Base-by-base conservation (phyloP, 2,113 vertebrate species). In the Jacana jacana region DNA sequence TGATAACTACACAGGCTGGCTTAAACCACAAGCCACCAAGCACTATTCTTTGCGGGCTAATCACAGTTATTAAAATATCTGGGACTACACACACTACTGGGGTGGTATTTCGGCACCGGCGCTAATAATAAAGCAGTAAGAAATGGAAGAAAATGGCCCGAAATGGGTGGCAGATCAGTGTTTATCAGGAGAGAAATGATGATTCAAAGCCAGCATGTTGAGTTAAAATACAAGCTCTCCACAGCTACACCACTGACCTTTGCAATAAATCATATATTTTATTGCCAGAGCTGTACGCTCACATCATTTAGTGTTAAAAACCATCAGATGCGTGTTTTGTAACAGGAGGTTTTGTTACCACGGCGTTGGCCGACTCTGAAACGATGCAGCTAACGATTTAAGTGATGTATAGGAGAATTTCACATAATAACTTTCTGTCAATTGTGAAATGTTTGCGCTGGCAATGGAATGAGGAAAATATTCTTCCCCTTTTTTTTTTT, bases 231-330 rank as follows among this genome's bases (percentile, higher is more conserved):
- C 93, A 97, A 96, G 93, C 94, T 97, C 93, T 97, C 84, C 96
- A 92, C 60, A 89, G 81, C 90, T 97, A 97, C 77, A 70, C 20
- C 58, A 86, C 89, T 97, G 97, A 97, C 97, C 97, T 98, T 96
- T 95, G 87, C 95, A 97, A 96, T 97, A 97, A 98, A 98, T 98
- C 93, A 96, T 88, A 63, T 77, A 95, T 95, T 97, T 97, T 98
- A 97, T 95, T 98, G 81, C 97, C 91, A 96, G 83, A 95, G 96
- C 94, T 94, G 78, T 78, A 93, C 81, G 79, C 61, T 97, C 51
- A 60, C 88, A 95, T 95, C 72, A 94, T 95, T 98, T 97, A 97
- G 91, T 66, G 94, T 64, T 95, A 97, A 96, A 97, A 97, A 93
- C 33, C 69, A 95, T 66, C 78, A 94, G 72, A 58, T 70, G 79